Conservation (phyloP, 2,797 vertebrate genomes). For the Muscicapa striata region DNA sequence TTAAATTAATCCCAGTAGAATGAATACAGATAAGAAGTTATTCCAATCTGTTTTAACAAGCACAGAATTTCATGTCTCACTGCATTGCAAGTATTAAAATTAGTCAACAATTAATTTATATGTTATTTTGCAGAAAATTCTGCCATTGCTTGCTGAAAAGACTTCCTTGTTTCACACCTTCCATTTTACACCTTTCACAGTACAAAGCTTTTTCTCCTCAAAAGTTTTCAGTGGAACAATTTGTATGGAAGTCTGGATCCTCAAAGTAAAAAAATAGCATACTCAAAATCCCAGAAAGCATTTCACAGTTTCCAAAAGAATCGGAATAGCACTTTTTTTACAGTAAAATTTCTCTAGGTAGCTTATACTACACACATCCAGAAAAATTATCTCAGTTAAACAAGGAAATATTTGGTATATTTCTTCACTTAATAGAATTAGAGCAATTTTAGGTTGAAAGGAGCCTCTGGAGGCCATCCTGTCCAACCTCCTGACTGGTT, state of each 20-base stretch:
- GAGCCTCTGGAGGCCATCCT: not conserved
- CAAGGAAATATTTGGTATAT: not conserved
- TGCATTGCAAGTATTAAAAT: not conserved
- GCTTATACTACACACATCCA: not conserved
- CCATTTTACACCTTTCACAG: not conserved
- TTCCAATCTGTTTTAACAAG: not conserved
- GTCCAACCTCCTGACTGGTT: not conserved
- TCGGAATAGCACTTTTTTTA: not conserved
- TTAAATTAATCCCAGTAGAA: conserved; percentile 19
- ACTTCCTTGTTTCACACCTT: not conserved
- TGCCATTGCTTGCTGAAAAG: not conserved
- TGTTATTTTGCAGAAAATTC: not conserved
- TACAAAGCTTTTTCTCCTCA: not conserved
- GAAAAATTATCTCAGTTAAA: not conserved
- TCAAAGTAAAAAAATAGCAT: not conserved
- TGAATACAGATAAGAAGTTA: not conserved
- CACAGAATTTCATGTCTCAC: not conserved
- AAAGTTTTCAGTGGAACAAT: not conserved
- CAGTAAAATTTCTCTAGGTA: not conserved
- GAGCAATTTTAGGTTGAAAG: not conserved
- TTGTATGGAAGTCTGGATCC: not conserved
- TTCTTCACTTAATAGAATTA: not conserved
- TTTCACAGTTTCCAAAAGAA: not conserved
- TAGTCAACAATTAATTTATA: not conserved
- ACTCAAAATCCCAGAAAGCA: not conserved